Base-by-base conservation (phyloP, 2,888 invertebrate species). In the Epinotia bilunana region DNA sequence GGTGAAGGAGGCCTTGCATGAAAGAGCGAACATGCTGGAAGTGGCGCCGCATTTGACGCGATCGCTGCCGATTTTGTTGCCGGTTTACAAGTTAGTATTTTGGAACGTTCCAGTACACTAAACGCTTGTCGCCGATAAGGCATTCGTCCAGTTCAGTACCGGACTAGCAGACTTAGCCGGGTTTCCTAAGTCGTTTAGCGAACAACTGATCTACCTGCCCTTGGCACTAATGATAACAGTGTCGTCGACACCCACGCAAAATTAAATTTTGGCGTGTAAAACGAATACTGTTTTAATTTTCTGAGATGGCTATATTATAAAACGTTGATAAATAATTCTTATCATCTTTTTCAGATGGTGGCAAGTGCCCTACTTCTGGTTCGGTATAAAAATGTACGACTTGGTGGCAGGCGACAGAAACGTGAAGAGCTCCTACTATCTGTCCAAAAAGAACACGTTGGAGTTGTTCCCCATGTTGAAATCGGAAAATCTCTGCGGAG, bases 341-440 rank as follows among this genome's bases (percentile, higher is more conserved):
- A 20, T n/a, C 39, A 11, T 80, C 78, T 79, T 39, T 91, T 88
- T 33, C 89, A 99, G 99, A 87, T 98, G 98, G 97, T 99, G 99
- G 99, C 99, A 99, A 93, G 96, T 99, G 75, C 99, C 99, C 0
- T 99, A 99, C 88, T 99, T 97, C 91, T 99, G 99, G 99, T 96
- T 97, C 81, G 99, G 99, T 77, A 99, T 99, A 83, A 99, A 99
- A 92, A 97, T 97, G 94, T 99, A 99, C 93, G 99, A 99, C 90
- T 85, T 99, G 68, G 99, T 99, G 0, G 99, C 99, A 43, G 99
- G 99, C 6, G 97, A 97, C 81, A 97, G 99, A 87, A 98, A 98
- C 78, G 97, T 99, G 13, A 99, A 99, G 90, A 97, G 97, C 81
- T 99, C 99, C 20, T 99, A 99, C 91, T 97, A 97, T 84, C 95